phyloP scores from a whole-genome alignment of 2,888 invertebrate species.

The Caradrina kadenii region DNA sequence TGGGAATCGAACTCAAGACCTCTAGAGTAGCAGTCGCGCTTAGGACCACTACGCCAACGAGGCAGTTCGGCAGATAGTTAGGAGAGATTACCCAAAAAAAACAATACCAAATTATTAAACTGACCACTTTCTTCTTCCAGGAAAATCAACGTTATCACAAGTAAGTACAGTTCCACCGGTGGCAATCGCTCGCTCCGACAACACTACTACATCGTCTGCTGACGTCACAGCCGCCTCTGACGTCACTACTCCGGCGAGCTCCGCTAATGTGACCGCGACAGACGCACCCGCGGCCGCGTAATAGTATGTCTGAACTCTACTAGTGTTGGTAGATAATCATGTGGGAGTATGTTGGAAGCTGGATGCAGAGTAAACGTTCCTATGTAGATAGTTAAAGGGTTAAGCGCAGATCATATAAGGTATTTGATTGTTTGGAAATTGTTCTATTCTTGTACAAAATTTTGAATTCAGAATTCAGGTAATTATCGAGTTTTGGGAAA shows the following conservation, averaged over 20 bases:
- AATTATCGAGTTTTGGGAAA: not conserved
- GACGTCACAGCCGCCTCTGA: not conserved
- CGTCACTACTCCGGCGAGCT: slow-evolving; percentile 4
- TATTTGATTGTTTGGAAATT: no score
- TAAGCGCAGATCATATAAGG: not conserved
- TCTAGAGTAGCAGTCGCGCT: no score
- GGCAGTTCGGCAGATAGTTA: no score
- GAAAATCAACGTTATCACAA: slow-evolving; percentile 38
- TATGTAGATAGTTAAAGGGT: not conserved
- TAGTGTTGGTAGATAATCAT: no score
- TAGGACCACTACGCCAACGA: no score
- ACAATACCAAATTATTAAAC: no score
- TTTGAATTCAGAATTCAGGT: not conserved
- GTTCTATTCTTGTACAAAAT: no score
- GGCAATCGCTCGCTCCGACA: slow-evolving; percentile 1
- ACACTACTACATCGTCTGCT: slow-evolving; percentile 5
- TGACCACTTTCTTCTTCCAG: slow-evolving; percentile 7
- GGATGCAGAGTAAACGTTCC: slow-evolving; percentile 6
- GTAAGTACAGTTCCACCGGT: slow-evolving; percentile 3
- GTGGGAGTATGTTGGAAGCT: slow-evolving; percentile 2
- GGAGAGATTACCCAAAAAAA: no score
- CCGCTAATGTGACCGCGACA: not conserved
- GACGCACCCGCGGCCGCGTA: slow-evolving; percentile 20
- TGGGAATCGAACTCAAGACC: no score
- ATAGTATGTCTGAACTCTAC: not conserved